Evolutionary conservation across 2,113 vertebrate species (phyloP).

Genomic region (Dipodomys ordii): DNA sequence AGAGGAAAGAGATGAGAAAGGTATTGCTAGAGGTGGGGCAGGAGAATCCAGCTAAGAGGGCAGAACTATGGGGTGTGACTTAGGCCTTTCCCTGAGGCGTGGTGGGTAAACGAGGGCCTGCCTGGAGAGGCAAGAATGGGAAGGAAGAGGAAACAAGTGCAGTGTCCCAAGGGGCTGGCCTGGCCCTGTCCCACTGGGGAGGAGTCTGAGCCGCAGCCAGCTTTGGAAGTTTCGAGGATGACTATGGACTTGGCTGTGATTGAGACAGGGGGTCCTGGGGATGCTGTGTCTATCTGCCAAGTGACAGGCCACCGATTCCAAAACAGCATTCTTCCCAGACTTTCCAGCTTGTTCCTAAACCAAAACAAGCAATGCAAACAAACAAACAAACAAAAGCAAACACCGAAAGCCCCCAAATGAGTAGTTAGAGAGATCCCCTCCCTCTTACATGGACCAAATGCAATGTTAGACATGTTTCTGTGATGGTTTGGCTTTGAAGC

Average conservation of each 20-base stretch:
- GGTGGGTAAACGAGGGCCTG: background rate
- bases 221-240: background rate
- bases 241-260: background rate
- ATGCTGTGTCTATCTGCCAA: background rate
- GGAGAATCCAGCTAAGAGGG: background rate
- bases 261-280: rapidly evolving
- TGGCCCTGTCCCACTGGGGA: background rate
- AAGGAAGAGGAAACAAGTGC: rapidly evolving
- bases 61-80: background rate
- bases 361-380: background rate
- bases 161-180: background rate
- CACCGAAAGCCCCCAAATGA: background rate
- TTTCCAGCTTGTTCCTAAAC: background rate
- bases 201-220: rapidly evolving
- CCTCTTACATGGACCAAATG: too few species aligned
- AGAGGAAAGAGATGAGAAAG: background rate
- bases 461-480: background rate
- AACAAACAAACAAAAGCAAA: background rate
- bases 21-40: background rate
- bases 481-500: background rate
- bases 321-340: background rate
- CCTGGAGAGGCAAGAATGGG: rapidly evolving
- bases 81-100: background rate
- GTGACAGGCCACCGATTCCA: background rate
- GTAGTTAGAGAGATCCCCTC: background rate